Evolutionary conservation across 2,888 invertebrate genomes (phyloP), one percentile per base, ranked within the genome.

Genomic region (Lampropteryx suffumata): DNA sequence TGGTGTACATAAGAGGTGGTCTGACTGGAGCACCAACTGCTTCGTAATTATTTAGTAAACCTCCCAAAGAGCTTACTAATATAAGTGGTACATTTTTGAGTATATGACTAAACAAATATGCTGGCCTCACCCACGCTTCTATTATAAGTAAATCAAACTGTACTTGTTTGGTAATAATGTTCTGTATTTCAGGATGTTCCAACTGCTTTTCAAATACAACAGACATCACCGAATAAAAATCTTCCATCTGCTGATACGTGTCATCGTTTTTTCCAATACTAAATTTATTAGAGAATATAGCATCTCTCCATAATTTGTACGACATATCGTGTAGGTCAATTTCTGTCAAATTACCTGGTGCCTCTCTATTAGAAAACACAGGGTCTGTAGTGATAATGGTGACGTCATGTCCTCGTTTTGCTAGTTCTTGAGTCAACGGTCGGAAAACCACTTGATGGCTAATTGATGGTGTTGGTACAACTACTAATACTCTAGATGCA

Each of bases 401-500:
- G 0, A 92, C 61, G 40, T 91, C 73, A 47, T 92, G 91, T 0
- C 90, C 91, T 9, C 82, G 70, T 36, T 61, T 75, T 0, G 75
- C 74, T n/a, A 92, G 61, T 33, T 84, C 85, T 1, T 75, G 67
- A 5, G 76, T 76, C 2, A 91, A 46, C 1, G 78, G 69, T 11
- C 81, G 70, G 47, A 77, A 89, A 0, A 84, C 79, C 0, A 86
- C 67, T 65, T 90, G 90, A 54, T 91, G 91, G 44, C 90, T 91
- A 26, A 86, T 73, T 0, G 87, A 84, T 0, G 90, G 79, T 1
- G 67, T 62, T 0, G 90, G 77, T 32, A 82, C 70, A 0, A 87
- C 60, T 7, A 50, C 65, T 5, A 73, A 36, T 9, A 72, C 69
- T 51, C 52, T 66, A 1, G 64, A 66, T 0, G 65, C 49, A 13